Conservation (phyloP, 2,888 invertebrate genomes). For the Dryobota labecula region DNA sequence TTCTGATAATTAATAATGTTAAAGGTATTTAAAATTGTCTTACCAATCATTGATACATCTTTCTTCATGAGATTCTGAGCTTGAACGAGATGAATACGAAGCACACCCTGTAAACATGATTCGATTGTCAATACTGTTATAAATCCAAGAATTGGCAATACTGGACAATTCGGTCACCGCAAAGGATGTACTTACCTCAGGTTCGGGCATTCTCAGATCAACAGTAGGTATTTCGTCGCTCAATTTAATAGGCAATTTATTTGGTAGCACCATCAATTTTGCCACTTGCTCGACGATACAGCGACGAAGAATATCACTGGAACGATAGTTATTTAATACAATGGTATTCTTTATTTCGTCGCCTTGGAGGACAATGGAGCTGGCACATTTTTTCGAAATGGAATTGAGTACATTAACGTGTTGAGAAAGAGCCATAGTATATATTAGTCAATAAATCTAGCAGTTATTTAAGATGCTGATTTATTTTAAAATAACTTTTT, state of each 20-base stretch:
- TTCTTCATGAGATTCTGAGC: constrained; percentile 99
- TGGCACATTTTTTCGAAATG: no score
- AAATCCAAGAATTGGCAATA: background rate
- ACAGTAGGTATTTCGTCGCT: constrained; percentile 96
- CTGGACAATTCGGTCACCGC: background rate
- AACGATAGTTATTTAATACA: constrained; percentile 58
- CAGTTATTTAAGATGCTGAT: no score
- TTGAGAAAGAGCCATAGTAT: no score
- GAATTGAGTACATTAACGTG: no score
- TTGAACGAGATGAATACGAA: constrained; percentile 98
- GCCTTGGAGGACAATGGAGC: no score
- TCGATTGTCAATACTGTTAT: background rate
- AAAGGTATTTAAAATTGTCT: constrained; percentile 69
- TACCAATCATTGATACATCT: constrained; percentile 97
- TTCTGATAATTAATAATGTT: background rate
- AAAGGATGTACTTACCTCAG: constrained; percentile 92
- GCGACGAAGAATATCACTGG: constrained; percentile 96
- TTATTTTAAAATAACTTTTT: no score
- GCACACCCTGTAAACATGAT: constrained; percentile 93
- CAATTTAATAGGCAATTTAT: constrained; percentile 97
- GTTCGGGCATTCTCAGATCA: constrained; percentile 96
- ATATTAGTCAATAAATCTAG: no score
- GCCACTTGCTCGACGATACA: constrained; percentile 98
- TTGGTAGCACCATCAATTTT: constrained; percentile 98
- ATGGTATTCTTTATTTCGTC: background rate